Conservation (phyloP, 2,888 invertebrate species). For the Lutraria lutraria region DNA sequence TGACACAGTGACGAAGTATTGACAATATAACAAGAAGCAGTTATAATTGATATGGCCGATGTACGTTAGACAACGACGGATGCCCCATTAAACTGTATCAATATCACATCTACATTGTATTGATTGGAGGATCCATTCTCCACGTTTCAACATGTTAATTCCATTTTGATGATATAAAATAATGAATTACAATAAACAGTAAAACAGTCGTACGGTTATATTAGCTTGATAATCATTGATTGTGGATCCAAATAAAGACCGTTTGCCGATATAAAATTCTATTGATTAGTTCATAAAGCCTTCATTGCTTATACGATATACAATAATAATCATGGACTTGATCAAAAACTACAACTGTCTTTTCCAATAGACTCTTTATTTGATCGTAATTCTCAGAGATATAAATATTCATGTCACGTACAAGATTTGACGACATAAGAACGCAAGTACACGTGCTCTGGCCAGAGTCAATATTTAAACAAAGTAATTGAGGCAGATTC, state of each 20-base stretch:
- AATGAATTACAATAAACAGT: conserved; percentile 64
- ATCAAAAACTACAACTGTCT: conserved; percentile 32
- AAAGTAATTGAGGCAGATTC: conserved; percentile 45
- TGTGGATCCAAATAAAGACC: conserved; percentile 45
- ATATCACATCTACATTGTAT: conserved; percentile 63
- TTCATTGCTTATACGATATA: conserved; percentile 49
- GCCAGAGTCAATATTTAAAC: conserved; percentile 39
- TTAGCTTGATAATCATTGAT: conserved; percentile 62
- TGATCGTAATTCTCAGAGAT: conserved; percentile 36
- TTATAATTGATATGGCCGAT: conserved; percentile 53
- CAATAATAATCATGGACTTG: conserved; percentile 44
- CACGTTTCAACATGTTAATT: conserved; percentile 64
- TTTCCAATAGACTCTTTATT: conserved; percentile 39
- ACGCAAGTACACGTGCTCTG: conserved; percentile 24
- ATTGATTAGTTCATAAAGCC: conserved; percentile 50
- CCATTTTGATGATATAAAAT: conserved; percentile 69
- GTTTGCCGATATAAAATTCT: conserved; percentile 59
- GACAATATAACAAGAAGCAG: conserved; percentile 17
- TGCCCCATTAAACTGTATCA: conserved; percentile 53
- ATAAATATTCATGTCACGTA: conserved; percentile 46
- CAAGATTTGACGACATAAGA: conserved; percentile 38
- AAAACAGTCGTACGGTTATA: conserved; percentile 64
- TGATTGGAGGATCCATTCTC: conserved; percentile 48
- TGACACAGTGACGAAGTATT: not conserved
- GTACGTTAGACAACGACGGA: conserved; percentile 45